phyloP scores from a whole-genome alignment of 2,797 vertebrate genomes.

The Clangula hyemalis region DNA sequence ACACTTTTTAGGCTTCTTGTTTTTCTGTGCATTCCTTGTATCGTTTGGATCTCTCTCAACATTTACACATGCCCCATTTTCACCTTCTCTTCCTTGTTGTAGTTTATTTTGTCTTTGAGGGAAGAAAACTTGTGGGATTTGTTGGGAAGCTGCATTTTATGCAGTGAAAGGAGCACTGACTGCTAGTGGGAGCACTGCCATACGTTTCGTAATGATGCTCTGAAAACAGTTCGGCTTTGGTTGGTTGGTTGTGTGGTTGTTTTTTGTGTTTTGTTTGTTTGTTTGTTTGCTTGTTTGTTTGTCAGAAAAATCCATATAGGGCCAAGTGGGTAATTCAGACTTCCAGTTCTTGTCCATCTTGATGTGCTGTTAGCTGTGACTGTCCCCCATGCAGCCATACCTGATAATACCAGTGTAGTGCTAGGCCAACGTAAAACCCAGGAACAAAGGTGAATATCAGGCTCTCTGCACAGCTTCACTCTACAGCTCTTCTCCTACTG shows the following conservation, averaged over 20 bases:
- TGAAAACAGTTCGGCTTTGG: background rate
- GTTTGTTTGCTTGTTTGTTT: background rate
- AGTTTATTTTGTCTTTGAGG: background rate
- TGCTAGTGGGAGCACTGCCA: background rate
- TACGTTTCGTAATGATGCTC: background rate
- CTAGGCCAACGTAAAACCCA: background rate
- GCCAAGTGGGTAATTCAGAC: background rate
- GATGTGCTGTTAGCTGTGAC: background rate
- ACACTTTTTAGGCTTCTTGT: background rate
- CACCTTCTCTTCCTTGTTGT: background rate
- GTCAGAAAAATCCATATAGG: background rate
- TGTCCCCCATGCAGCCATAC: background rate
- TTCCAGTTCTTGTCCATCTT: background rate
- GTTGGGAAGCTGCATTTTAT: background rate
- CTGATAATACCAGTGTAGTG: fast-evolving
- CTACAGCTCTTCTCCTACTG: background rate
- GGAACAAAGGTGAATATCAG: fast-evolving
- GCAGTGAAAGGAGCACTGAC: background rate
- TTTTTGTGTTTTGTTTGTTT: too few species aligned
- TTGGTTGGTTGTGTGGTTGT: background rate
- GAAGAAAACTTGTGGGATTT: background rate
- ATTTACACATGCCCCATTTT: background rate
- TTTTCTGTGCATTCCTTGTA: background rate
- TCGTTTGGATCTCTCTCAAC: background rate
- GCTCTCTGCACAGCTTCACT: background rate